Evolutionary conservation across 2,797 vertebrate species (phyloP), one percentile per base, ranked within the genome.

Genomic region (Danio jaintianensis): DNA sequence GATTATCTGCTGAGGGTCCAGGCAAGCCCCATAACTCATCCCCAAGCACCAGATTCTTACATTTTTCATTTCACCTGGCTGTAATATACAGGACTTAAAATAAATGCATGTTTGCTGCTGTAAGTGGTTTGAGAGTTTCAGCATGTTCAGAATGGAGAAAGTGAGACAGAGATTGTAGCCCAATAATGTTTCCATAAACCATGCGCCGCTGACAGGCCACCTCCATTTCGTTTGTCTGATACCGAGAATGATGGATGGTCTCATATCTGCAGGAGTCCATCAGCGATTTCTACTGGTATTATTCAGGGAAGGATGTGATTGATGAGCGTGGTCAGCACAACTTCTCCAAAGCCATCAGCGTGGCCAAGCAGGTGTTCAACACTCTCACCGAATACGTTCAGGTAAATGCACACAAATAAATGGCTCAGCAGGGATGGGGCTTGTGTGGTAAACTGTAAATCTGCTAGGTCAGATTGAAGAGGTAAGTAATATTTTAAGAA

Each of bases 221-320:
- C 69, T 67, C 20, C 43, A 47, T 78, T 77, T 71, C 7, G 9
- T 55, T 61, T 66, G 61, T 73, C 16, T 73, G 59, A 80, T 80
- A 73, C 69, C 75, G n/a, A 75, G 11, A 75, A 56, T 68, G 59
- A 45, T 47, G 29, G 38, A 79, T 75, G 18, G 20, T 83, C 36
- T 38, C 42, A 0, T 81, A 16, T 85, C 86, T 88, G 2, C 58
- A 98, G 97, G 97, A 98, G 86, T 98, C 97, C 10, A 97, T 98
- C 86, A 98, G 97, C 90, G 97, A 98, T 90, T 98, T 98, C 88
- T 98, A 97, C 87, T 99, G 97, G 97, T 96, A 96, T 92, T 97
- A 98, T 89, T 98, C 97, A 73, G 96, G 96, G 40, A 99, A 96
- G 85, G 95, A 95, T 67, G 92, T 96, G 80, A 98, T 99, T 77